phyloP scores from a whole-genome alignment of 2,797 vertebrate species.

The Prunella strophiata region DNA sequence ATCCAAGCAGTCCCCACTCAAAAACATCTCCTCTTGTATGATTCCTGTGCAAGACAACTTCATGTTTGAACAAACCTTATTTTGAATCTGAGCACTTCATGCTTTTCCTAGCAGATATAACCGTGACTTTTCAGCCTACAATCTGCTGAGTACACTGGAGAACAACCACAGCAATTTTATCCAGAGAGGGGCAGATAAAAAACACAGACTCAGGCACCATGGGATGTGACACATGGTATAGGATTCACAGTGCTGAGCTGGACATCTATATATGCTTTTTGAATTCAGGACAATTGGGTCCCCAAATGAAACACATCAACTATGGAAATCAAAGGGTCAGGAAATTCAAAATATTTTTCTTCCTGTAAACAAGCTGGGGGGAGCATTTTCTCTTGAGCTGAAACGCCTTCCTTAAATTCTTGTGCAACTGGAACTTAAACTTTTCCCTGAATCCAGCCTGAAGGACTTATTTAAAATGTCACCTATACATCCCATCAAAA shows the following conservation, averaged over 20 bases:
- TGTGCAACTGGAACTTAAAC: not conserved
- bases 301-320: not conserved
- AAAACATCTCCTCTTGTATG: not conserved
- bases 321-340: not conserved
- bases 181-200: not conserved
- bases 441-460: not conserved
- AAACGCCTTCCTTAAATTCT: not conserved
- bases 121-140: not conserved
- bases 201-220: not conserved
- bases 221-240: not conserved
- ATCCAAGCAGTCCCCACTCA: not conserved
- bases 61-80: not conserved
- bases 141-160: not conserved
- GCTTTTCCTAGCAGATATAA: not conserved
- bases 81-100: not conserved
- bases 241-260: not conserved
- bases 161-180: not conserved
- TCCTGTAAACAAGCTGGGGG: not conserved
- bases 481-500: not conserved
- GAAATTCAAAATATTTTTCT: not conserved
- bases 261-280: rapidly evolving
- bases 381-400: not conserved
- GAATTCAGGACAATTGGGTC: not conserved
- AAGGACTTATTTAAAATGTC: not conserved
- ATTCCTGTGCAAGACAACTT: not conserved